Evolutionary conservation across 2,113 vertebrate species (phyloP).

Genomic region (Phocoena phocoena): DNA sequence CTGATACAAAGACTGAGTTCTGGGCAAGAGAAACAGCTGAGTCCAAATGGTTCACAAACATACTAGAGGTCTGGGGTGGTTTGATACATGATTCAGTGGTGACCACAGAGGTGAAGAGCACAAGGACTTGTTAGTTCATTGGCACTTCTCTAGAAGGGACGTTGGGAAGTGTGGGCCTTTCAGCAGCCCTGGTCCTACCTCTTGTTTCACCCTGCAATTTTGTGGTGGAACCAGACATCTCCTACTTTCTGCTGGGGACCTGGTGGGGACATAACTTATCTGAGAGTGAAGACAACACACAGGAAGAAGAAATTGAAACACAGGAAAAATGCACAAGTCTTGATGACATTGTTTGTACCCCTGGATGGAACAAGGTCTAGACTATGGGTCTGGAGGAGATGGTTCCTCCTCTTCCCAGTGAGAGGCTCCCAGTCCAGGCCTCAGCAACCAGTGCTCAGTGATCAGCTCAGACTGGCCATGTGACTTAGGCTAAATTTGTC

Average conservation of each 20-base stretch:
- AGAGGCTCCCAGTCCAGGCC: neutral
- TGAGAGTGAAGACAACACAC: neutral
- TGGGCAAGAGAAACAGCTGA: neutral
- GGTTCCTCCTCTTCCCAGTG: neutral
- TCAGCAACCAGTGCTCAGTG: neutral
- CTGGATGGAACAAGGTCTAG: neutral
- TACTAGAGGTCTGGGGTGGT: neutral
- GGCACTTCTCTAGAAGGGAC: neutral
- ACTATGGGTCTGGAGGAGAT: neutral
- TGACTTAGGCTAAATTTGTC: neutral
- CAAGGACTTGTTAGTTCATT: neutral
- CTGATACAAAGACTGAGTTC: neutral
- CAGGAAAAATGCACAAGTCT: neutral
- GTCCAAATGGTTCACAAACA: constrained; percentile 18
- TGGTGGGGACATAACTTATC: neutral
- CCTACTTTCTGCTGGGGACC: neutral
- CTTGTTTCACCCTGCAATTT: neutral
- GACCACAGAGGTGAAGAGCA: neutral
- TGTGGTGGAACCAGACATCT: neutral
- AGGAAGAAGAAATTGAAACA: neutral
- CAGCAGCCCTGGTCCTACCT: neutral
- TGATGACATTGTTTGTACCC: neutral
- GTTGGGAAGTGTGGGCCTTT: neutral
- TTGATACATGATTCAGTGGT: neutral
- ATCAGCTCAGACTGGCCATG: neutral